Evolutionary conservation across 2,113 vertebrate genomes (phyloP).

Genomic region (Scolopax mira): DNA sequence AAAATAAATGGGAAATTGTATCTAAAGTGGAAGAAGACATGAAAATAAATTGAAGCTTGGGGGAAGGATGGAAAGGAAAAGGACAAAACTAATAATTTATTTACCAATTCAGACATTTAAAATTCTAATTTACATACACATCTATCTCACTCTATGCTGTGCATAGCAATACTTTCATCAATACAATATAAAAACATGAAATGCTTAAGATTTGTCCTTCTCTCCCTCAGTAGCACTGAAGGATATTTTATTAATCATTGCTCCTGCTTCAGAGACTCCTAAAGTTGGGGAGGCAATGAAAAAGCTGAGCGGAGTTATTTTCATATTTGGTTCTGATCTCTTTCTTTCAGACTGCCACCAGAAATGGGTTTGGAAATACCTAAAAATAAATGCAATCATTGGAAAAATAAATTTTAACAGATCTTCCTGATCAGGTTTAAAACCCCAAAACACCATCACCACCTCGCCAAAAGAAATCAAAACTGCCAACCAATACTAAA

Average conservation of each 20-base stretch:
- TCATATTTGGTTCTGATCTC: not conserved
- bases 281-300: not conserved
- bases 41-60: slow-evolving; percentile 37
- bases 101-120: not conserved
- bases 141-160: not conserved
- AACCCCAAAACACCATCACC: not conserved
- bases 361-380: not conserved
- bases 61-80: not conserved
- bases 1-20: not conserved
- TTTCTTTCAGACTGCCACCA: not conserved
- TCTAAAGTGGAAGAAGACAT: not conserved
- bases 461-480: not conserved
- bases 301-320: not conserved
- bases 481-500: not conserved
- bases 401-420: not conserved
- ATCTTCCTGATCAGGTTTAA: not conserved
- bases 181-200: not conserved
- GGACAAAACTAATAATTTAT: slow-evolving; percentile 47
- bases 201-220: slow-evolving; percentile 12
- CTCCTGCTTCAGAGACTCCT: not conserved
- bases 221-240: not conserved
- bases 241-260: slow-evolving; percentile 18
- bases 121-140: slow-evolving; percentile 35
- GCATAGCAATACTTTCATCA: slow-evolving; percentile 20
- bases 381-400: not conserved